Evolutionary conservation across 1,140 invertebrate species (phyloP), one percentile per base, ranked within the genome.

Genomic region (Lysiphlebus fabarum): DNA sequence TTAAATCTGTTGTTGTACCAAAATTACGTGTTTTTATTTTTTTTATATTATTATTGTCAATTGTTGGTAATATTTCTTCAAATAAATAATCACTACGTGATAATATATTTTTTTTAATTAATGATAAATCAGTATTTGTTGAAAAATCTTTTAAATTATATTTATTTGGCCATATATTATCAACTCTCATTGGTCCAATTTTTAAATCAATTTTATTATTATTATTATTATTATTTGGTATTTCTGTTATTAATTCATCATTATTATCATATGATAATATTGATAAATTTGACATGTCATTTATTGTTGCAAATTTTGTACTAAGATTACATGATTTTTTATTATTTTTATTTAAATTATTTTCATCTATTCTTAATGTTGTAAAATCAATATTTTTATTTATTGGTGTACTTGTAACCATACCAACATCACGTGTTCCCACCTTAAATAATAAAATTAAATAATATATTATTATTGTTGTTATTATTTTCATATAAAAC

Each of bases 401-500:
- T 11, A 71, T 69, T 14, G 72, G 73, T 3, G 71, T 72, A 42
- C 70, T 72, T 6, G 74, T 74, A 43, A 74, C 60, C 68, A 76
- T 70, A 42, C 72, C 74, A 10, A 69, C 63, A 7, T 76, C 73
- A 51, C 67, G 69, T n/a, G 69, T 66, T 37, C 62, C 50, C 12
- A 64, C 56, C 62, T 64, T 44, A 10, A 42, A 42, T 26, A 9
- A 49, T 14, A 47, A 47, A 26, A 62, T 10, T 8, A 12, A 50
- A 42, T 26, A 53, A 51, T 44, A 40, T 56, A 26, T 51, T 12
- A 36, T 43, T 48, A 12, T 51, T 58, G 34, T 9, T 37, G 34
- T 11, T 38, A 41, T 38, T 55, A 36, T 4, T n/a, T 41, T 14
- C 26, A 1, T 6, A 42, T 8, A 26, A 7, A 37, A 6, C 11